Evolutionary conservation across 2,888 invertebrate genomes (phyloP).

Genomic region (Oxycera nigricornis): DNA sequence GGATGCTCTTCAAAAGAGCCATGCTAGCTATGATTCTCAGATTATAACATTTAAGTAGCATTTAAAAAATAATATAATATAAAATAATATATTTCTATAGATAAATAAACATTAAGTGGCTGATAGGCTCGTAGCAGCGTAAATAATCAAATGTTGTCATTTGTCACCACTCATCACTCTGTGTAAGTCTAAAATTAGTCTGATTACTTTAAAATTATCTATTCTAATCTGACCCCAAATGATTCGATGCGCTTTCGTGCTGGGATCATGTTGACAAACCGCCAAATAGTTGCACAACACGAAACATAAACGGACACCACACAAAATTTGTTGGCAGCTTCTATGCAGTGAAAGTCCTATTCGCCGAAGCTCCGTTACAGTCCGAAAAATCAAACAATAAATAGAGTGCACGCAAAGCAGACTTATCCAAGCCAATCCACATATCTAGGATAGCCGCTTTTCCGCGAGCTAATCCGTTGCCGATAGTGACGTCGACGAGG

Average conservation of each 20-base stretch:
- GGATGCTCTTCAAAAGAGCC: too few species aligned
- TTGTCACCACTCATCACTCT: too few species aligned
- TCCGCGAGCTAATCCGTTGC: background rate
- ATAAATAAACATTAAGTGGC: too few species aligned
- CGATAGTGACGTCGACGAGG: background rate
- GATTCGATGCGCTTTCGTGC: slow-evolving; percentile 15
- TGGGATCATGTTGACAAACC: slow-evolving; percentile 6
- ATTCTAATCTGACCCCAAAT: slow-evolving; percentile 12
- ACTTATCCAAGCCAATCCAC: background rate
- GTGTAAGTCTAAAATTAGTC: background rate
- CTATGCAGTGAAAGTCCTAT: slow-evolving; percentile 13
- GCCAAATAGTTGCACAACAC: slow-evolving; percentile 33
- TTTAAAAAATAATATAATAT: too few species aligned
- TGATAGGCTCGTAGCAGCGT: too few species aligned
- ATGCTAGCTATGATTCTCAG: too few species aligned
- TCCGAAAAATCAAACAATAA: background rate
- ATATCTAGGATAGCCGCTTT: background rate
- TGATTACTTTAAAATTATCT: slow-evolving; percentile 8
- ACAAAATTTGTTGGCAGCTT: slow-evolving; percentile 2
- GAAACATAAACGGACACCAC: background rate
- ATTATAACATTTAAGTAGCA: too few species aligned
- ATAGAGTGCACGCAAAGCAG: background rate
- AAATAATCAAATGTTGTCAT: too few species aligned
- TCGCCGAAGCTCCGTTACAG: background rate
- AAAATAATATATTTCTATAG: too few species aligned